phyloP scores from a whole-genome alignment of 2,888 invertebrate species.

The Lepeophtheirus nordmannii region DNA sequence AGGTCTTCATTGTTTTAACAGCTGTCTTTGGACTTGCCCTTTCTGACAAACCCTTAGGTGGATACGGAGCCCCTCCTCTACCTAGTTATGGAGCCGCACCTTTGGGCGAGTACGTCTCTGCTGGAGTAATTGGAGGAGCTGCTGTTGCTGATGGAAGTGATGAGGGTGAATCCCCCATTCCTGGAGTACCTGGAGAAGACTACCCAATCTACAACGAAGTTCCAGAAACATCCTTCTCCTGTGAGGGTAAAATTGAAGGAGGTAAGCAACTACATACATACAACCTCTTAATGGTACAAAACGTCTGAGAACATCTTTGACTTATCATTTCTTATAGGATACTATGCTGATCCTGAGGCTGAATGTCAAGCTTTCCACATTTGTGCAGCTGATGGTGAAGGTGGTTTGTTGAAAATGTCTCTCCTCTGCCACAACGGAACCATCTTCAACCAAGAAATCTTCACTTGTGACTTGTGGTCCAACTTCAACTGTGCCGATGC shows the following conservation, averaged over 20 bases:
- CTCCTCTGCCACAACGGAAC: background rate
- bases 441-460: slow-evolving; percentile 6
- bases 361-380: slow-evolving; percentile 53
- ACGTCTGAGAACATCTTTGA: too few species aligned
- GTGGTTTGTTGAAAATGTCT: background rate
- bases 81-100: background rate
- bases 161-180: slow-evolving; percentile 36
- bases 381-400: background rate
- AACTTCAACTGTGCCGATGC: slow-evolving; percentile 1
- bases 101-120: background rate
- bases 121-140: background rate
- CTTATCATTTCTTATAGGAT: slow-evolving; percentile 36
- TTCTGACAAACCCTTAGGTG: slow-evolving; percentile 1
- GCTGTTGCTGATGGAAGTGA: background rate
- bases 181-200: slow-evolving; percentile 63
- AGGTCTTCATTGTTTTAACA: slow-evolving; percentile 1
- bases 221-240: slow-evolving; percentile 64
- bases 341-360: slow-evolving; percentile 71
- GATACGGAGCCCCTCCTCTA: background rate
- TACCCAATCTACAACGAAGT: slow-evolving; percentile 63
- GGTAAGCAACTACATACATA: too few species aligned
- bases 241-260: slow-evolving; percentile 58
- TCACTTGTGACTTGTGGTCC: background rate
- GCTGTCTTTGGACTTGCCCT: background rate
- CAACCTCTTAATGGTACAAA: too few species aligned